These are phyloP conservation scores for Lasioglossum morio DNA, from an alignment of 2,888 invertebrate genomes.

Conservation along the genomic window DNA sequence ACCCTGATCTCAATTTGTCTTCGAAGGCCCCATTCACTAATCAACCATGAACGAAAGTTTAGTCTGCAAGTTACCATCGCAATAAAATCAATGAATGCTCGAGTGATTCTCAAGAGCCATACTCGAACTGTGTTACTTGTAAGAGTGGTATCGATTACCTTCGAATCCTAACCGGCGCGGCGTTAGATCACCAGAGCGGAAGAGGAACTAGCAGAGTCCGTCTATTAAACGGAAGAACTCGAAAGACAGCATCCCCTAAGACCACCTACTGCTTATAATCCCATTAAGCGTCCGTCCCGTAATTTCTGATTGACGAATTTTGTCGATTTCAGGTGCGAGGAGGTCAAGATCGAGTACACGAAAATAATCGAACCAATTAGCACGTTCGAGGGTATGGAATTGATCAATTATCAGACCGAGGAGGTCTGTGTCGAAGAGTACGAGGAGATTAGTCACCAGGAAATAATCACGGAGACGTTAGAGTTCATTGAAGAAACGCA, in stretches of 20 bases:
- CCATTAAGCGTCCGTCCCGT: background rate
- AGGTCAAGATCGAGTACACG: conserved; percentile 45
- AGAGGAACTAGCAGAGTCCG: conserved; percentile 25
- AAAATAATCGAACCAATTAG: conserved; percentile 43
- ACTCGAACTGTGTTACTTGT: background rate
- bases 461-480: conserved; percentile 55
- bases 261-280: conserved; percentile 40
- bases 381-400: conserved; percentile 49
- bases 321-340: conserved; percentile 67
- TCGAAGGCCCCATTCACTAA: too few relatives aligned
- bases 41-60: background rate
- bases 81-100: background rate
- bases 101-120: background rate
- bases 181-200: conserved; percentile 36
- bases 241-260: conserved; percentile 16
- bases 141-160: background rate
- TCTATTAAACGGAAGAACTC: conserved; percentile 36
- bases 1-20: background rate
- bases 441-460: conserved; percentile 58
- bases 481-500: conserved; percentile 38
- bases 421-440: conserved; percentile 61
- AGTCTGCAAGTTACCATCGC: background rate
- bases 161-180: background rate
- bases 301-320: conserved; percentile 55
- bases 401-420: conserved; percentile 60